Conservation (phyloP, 1,140 invertebrate genomes). For the Bradynema listronoti region DNA sequence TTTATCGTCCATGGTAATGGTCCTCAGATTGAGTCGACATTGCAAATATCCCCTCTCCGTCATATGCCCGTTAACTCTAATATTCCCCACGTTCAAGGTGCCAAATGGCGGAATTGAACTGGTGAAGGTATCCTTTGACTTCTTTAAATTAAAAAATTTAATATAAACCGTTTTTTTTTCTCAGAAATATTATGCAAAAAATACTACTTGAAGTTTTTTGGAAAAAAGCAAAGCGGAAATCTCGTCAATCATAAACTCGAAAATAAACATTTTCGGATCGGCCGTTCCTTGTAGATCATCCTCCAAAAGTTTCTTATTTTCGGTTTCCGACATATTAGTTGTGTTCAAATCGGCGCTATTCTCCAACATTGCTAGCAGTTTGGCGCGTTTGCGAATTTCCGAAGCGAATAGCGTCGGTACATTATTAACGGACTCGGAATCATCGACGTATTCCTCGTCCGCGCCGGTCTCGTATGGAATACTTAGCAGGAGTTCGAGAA, state of each 20-base stretch:
- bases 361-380: conserved; percentile 59
- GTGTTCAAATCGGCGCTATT: no score
- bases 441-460: conserved; percentile 31
- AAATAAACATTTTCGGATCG: conserved; percentile 31
- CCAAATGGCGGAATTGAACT: conserved; percentile 8
- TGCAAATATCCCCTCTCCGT: conserved; percentile 43
- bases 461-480: conserved; percentile 67
- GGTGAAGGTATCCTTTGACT: conserved; percentile 10
- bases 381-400: conserved; percentile 49
- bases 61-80: conserved; percentile 47
- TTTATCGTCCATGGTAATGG: conserved; percentile 55
- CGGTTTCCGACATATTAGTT: conserved; percentile 52
- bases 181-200: no score
- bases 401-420: no score
- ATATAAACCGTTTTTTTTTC: no score
- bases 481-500: conserved; percentile 61
- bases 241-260: conserved; percentile 46
- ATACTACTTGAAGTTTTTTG: conserved; percentile 2
- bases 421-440: conserved; percentile 16
- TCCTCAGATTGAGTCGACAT: conserved; percentile 34
- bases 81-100: conserved; percentile 33
- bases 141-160: no score
- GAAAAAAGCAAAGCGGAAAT: conserved; percentile 24
- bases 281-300: conserved; percentile 14
- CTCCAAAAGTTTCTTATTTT: conserved; percentile 49